Conservation (phyloP, 2,888 invertebrate genomes). For the Melolontha melolontha region DNA sequence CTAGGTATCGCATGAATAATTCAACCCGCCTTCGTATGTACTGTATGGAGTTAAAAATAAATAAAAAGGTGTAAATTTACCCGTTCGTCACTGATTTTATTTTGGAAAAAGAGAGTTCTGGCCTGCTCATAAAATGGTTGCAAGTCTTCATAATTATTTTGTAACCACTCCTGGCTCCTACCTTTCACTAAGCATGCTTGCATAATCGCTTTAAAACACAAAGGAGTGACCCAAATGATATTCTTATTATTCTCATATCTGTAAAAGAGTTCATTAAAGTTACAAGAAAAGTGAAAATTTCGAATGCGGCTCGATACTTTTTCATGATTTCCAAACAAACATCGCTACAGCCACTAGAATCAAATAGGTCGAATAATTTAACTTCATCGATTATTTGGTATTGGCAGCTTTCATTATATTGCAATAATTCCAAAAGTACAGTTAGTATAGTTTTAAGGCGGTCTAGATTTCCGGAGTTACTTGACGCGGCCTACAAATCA, state of each 20-base stretch:
- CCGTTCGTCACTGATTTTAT: constrained; percentile 48
- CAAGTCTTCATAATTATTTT: constrained; percentile 53
- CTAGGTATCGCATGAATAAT: no score
- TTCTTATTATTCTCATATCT: constrained; percentile 43
- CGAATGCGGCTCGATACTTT: constrained; percentile 38
- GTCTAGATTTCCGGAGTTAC: constrained; percentile 50
- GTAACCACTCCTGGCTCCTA: constrained; percentile 51
- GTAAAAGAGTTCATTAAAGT: not conserved
- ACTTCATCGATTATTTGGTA: constrained; percentile 25
- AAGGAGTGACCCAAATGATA: constrained; percentile 27
- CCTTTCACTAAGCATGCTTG: constrained; percentile 42
- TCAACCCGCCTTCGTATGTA: no score
- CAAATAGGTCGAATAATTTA: constrained; percentile 30
- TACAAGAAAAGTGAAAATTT: no score
- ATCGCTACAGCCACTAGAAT: constrained; percentile 44
- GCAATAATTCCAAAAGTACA: constrained; percentile 51
- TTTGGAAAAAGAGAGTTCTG: constrained; percentile 45
- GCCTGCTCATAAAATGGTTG: constrained; percentile 51
- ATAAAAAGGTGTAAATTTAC: no score
- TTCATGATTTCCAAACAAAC: constrained; percentile 51
- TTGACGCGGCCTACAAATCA: constrained; percentile 48
- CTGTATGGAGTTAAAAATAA: no score
- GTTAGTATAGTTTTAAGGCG: constrained; percentile 51
- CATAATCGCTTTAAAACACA: constrained; percentile 39
- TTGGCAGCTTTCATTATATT: constrained; percentile 46